A percentile compares a stretch with the other conserved stretches of the same genome.
Conservation (phyloP, 2,113 vertebrate genomes). For the Amia ocellicauda region DNA sequence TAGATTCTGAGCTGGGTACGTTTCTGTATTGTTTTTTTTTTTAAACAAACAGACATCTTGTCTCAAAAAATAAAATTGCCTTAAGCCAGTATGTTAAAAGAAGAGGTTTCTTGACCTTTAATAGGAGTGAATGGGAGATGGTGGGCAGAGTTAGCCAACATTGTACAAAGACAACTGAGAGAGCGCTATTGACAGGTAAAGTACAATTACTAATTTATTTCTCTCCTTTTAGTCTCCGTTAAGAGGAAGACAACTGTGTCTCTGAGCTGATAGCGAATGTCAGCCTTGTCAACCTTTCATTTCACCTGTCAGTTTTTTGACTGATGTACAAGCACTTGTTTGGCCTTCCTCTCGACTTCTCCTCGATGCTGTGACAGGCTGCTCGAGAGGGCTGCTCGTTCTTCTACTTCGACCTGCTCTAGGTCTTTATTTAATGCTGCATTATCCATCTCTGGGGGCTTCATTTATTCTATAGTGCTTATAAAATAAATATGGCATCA, state of each 20-base stretch:
- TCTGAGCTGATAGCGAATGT: slow-evolving; percentile 64
- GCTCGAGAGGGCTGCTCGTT: slow-evolving; percentile 45
- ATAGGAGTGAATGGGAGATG: neutral
- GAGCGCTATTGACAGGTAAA: slow-evolving; percentile 72
- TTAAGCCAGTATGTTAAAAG: too few species aligned
- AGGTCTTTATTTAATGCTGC: slow-evolving; percentile 33
- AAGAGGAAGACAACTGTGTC: slow-evolving; percentile 59
- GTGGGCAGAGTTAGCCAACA: slow-evolving; percentile 56
- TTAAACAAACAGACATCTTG: too few species aligned
- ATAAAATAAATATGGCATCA: slow-evolving; percentile 33
- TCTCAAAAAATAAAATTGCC: too few species aligned
- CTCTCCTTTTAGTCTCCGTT: slow-evolving; percentile 74
- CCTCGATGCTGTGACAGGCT: slow-evolving; percentile 76
- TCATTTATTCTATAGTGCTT: slow-evolving; percentile 45
- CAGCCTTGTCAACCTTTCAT: slow-evolving; percentile 79
- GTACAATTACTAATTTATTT: slow-evolving; percentile 88
- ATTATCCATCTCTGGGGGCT: slow-evolving; percentile 47
- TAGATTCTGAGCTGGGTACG: too few species aligned
- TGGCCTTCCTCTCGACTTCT: slow-evolving; percentile 76
- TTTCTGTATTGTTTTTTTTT: too few species aligned
- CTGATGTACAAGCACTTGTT: slow-evolving; percentile 77
- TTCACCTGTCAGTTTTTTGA: slow-evolving; percentile 81
- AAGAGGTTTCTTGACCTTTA: too few species aligned
- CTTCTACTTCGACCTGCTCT: slow-evolving; percentile 15
- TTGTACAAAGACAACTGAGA: slow-evolving; percentile 48